Conservation (phyloP, 2,797 vertebrate genomes). For the Psittacula derbiana region DNA sequence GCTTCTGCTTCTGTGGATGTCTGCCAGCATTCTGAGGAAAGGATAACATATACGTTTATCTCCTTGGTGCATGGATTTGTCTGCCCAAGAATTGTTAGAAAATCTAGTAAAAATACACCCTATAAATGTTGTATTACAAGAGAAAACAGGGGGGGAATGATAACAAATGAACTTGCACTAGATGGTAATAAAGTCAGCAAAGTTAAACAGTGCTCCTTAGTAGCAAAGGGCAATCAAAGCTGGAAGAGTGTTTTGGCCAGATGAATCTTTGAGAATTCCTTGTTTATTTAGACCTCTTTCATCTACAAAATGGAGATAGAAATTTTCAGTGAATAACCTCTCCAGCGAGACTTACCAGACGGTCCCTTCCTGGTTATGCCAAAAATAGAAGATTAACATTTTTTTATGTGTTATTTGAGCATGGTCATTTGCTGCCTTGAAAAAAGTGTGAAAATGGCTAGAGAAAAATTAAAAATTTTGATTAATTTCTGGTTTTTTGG, state of each 20-base stretch:
- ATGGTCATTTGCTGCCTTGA: not conserved
- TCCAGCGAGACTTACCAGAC: not conserved
- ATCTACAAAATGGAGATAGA: not conserved
- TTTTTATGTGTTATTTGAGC: not conserved
- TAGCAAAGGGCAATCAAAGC: not conserved
- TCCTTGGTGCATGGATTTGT: not conserved
- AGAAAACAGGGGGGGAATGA: not conserved
- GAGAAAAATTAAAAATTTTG: not conserved
- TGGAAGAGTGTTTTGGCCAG: not conserved
- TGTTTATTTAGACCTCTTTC: not conserved
- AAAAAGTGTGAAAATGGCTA: not conserved
- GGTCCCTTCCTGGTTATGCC: not conserved
- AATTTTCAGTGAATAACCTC: not conserved
- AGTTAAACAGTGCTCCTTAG: not conserved
- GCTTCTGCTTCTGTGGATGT: not conserved
- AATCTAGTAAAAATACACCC: not conserved
- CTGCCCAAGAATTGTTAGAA: not conserved
- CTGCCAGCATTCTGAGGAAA: not conserved
- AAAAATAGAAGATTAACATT: not conserved
- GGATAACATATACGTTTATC: not conserved
- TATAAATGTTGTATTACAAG: not conserved
- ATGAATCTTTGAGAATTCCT: not conserved
- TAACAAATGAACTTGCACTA: not conserved
- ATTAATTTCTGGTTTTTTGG: not conserved
- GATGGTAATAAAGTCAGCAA: not conserved